Evolutionary conservation across 1,140 invertebrate genomes (phyloP).

Genomic region (Drosophila gunungcola): DNA sequence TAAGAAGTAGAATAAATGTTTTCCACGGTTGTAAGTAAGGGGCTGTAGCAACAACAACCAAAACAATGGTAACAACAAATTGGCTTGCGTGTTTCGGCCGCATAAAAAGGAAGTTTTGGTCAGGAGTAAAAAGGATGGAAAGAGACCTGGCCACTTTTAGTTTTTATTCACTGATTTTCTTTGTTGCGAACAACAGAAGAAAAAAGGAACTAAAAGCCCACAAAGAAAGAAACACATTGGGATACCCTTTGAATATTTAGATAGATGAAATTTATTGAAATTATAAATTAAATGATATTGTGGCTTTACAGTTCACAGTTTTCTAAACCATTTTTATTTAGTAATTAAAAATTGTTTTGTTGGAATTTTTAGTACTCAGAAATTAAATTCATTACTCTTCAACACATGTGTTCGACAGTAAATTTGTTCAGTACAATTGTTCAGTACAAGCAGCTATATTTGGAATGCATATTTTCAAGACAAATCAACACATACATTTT

Average conservation of each 20-base stretch:
- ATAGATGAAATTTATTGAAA: too few species aligned
- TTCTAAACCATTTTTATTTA: too few species aligned
- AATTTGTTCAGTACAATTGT: not conserved
- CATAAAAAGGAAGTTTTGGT: conserved; percentile 57
- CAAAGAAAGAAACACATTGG: not conserved
- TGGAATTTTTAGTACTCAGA: too few species aligned
- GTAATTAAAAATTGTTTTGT: too few species aligned
- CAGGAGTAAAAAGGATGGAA: conserved; percentile 32
- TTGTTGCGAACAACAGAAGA: conserved; percentile 30
- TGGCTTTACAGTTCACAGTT: too few species aligned
- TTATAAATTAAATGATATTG: too few species aligned
- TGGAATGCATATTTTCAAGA: too few species aligned
- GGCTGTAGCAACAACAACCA: conserved; percentile 8
- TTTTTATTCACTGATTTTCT: conserved; percentile 38
- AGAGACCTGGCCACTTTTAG: conserved; percentile 62
- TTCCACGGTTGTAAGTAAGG: conserved; percentile 43
- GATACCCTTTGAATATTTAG: conserved; percentile 5
- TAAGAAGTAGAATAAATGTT: conserved; percentile 38
- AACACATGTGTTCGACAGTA: not conserved
- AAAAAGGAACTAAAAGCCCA: not conserved
- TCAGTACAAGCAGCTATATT: too few species aligned
- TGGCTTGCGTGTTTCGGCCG: conserved; percentile 67
- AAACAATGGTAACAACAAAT: conserved; percentile 64
- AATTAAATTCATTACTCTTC: not conserved
- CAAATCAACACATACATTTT: not conserved